phyloP scores from a whole-genome alignment of 2,888 invertebrate species.

The Salticus scenicus region DNA sequence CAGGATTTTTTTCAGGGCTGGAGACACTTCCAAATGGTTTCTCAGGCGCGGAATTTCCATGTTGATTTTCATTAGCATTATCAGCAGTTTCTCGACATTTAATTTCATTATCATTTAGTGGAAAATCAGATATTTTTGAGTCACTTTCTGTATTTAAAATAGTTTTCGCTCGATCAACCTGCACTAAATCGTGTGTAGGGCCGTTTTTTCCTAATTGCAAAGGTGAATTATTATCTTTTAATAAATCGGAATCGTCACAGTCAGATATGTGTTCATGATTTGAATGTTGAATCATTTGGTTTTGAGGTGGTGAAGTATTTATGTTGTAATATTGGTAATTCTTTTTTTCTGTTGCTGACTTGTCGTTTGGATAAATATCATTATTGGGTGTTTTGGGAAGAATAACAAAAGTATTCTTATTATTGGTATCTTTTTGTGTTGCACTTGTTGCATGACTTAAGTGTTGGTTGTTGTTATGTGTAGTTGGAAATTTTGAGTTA shows the following conservation, averaged over 20 bases:
- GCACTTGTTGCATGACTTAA: background rate
- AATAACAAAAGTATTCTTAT: background rate
- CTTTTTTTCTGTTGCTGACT: background rate
- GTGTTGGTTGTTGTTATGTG: background rate
- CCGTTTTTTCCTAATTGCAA: slow-evolving; percentile 20
- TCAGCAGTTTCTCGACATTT: background rate
- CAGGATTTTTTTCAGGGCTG: background rate
- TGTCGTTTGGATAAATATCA: background rate
- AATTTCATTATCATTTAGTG: background rate
- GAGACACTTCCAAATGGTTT: background rate
- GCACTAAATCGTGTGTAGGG: background rate
- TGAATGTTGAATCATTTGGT: background rate
- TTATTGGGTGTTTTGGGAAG: background rate
- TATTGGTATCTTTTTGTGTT: background rate
- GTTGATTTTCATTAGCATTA: background rate
- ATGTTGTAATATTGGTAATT: background rate
- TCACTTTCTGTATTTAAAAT: background rate
- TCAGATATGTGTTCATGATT: background rate
- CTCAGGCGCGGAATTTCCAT: background rate
- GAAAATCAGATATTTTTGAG: background rate
- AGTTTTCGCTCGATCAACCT: background rate
- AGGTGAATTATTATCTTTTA: background rate
- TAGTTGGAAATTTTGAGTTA: background rate
- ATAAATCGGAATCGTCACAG: background rate
- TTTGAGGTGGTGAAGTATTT: background rate